Percentiles rank a stretch among this genome's conserved stretches.
These are phyloP conservation scores for Chlorops oryzae DNA, from an alignment of 1,140 invertebrate species.

Conservation along the genomic window DNA sequence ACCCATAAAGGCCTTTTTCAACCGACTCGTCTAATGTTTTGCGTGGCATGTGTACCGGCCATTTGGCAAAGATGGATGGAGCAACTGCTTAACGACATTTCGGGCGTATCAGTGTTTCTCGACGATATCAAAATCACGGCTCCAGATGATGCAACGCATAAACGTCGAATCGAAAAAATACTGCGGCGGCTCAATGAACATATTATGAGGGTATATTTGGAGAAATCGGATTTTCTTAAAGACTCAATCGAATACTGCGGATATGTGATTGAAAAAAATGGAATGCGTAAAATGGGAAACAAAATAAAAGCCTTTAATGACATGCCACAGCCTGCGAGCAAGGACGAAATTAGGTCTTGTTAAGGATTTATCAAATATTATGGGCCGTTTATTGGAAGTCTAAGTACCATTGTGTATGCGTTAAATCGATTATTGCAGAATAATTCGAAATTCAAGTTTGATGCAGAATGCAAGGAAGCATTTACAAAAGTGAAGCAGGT, in stretches of 20 bases:
- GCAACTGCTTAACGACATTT: constrained; percentile 17
- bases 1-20: constrained; percentile 18
- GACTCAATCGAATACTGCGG: constrained; percentile 27
- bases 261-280: constrained; percentile 24
- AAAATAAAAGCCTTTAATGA: constrained; percentile 21
- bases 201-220: too few relatives aligned
- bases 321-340: constrained; percentile 12
- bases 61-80: constrained; percentile 32
- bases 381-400: constrained; percentile 13
- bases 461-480: too few relatives aligned
- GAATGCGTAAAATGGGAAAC: constrained; percentile 19
- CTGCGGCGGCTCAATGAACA: too few relatives aligned
- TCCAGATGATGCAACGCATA: too few relatives aligned
- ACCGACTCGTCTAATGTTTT: constrained; percentile 18
- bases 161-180: too few relatives aligned
- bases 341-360: constrained; percentile 22
- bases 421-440: constrained; percentile 26
- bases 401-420: too few relatives aligned
- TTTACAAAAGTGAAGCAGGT: too few relatives aligned
- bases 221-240: constrained; percentile 18
- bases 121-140: constrained; percentile 31
- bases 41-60: constrained; percentile 22
- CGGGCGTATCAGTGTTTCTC: constrained; percentile 21
- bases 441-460: constrained; percentile 13
- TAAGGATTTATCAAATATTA: constrained; percentile 13